Percentiles rank a stretch among this genome's conserved stretches.
Conservation (phyloP, 2,113 vertebrate genomes). For the Regulus satrapa region DNA sequence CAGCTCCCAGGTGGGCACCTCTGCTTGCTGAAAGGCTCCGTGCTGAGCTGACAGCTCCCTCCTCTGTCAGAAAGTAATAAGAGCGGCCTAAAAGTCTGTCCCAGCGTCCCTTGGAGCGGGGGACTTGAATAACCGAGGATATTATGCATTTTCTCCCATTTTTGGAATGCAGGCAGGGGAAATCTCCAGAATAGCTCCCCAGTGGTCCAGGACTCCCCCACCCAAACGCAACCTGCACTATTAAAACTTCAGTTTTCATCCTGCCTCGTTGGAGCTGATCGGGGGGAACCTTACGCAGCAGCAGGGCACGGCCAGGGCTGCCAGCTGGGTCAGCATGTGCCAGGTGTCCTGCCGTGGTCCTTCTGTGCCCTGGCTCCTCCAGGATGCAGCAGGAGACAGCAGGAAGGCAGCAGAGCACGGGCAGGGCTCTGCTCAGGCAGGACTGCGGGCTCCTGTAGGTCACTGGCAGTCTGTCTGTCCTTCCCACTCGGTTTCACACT, state of each 20-base stretch:
- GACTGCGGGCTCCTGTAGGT: not conserved
- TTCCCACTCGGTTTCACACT: not conserved
- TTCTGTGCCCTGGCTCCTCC: not conserved
- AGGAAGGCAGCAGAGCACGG: not conserved
- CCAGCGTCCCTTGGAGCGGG: not conserved
- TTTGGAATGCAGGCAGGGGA: not conserved
- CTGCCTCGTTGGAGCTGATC: not conserved
- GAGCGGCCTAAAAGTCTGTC: not conserved
- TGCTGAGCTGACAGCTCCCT: constrained; percentile 30
- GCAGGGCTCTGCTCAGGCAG: not conserved
- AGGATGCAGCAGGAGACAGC: not conserved
- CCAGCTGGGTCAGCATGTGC: not conserved
- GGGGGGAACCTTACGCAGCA: not conserved
- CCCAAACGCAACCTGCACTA: accelerated
- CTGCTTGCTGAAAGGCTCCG: not conserved
- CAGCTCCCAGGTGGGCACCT: not conserved
- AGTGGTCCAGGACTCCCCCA: not conserved
- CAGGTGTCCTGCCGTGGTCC: not conserved
- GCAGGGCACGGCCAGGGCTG: not conserved
- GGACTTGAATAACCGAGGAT: accelerated
- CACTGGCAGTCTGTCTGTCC: not conserved
- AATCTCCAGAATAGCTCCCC: not conserved
- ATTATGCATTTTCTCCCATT: not conserved
- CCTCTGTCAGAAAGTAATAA: constrained; percentile 12
- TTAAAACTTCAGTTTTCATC: not conserved